Evolutionary conservation across 2,888 invertebrate genomes (phyloP), one percentile per base, ranked within the genome.

Genomic region (Ellobium chinense): DNA sequence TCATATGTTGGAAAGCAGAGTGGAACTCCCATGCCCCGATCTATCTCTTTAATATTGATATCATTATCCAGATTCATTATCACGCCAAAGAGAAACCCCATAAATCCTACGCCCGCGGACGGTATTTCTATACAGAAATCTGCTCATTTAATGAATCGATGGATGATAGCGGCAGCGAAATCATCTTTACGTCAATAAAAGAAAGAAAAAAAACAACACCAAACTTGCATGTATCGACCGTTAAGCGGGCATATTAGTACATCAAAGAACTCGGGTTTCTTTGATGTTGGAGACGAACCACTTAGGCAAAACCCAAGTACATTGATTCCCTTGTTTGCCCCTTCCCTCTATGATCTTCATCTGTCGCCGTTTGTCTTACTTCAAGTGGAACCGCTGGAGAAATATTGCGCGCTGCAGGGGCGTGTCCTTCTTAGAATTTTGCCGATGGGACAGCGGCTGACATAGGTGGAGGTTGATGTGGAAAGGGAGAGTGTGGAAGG

Each of bases 311-410:
- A 70, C 69, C 7, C 34, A n/a, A 54, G 7, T 3, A n/a, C 54
- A 58, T 70, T 34, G 70, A 70, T 70, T 70, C 70, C 58, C 7
- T 31, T 70, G 58, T 70, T 70, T 70, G 58, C 70, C 58, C 36
- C 4, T 69, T 66, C 66, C 14, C 24, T 29, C 54, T 3, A 18
- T 69, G 29, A 69, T 54, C 69, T 46, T 27, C 36, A 31, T 29
- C 31, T 24, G 2, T 5, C 31, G 46, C 29, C 29, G 14, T 24
- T 54, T 54, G 29, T 69, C 54, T 31, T 69, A 69, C 46, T 54
- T 69, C 2, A 7, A 39, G 46, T 29, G 46, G 54, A 54, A 24
- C 0, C 31, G 29, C 46, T 3, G 46, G 7, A 12, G 27, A 54
- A n/a, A 54, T 46, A 69, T 31, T 69, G 60, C 36, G 29, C 9